phyloP scores from a whole-genome alignment of 2,113 vertebrate genomes.

The Colinus virginianus region DNA sequence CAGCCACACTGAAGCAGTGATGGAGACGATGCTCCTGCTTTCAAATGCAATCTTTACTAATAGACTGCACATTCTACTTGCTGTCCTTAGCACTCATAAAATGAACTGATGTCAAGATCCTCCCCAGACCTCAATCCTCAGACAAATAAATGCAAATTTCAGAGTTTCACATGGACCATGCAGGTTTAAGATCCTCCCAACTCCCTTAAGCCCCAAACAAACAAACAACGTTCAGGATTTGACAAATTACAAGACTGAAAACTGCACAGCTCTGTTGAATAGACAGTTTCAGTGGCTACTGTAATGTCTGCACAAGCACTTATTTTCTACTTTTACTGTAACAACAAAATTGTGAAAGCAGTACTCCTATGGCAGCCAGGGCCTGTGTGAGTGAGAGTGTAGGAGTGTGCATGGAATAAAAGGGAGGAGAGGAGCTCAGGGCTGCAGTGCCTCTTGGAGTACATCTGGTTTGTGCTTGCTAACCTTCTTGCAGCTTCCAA shows the following conservation, averaged over 20 bases:
- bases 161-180: neutral
- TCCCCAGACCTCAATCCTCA: neutral
- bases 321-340: neutral
- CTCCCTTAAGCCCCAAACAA: neutral
- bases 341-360: neutral
- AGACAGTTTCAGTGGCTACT: neutral
- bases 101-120: neutral
- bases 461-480: neutral
- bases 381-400: neutral
- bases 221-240: neutral
- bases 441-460: neutral
- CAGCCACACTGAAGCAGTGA: neutral
- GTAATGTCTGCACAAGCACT: neutral
- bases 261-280: neutral
- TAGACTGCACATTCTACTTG: neutral
- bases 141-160: neutral
- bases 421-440: neutral
- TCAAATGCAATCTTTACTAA: neutral
- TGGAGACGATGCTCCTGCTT: neutral
- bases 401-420: neutral
- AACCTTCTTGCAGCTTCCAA: constrained; percentile 10
- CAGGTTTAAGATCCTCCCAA: neutral
- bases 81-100: neutral
- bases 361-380: neutral
- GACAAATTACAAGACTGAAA: constrained; percentile 10